Evolutionary conservation across 2,888 invertebrate species (phyloP).

Genomic region (Neuroscelio doddi): DNA sequence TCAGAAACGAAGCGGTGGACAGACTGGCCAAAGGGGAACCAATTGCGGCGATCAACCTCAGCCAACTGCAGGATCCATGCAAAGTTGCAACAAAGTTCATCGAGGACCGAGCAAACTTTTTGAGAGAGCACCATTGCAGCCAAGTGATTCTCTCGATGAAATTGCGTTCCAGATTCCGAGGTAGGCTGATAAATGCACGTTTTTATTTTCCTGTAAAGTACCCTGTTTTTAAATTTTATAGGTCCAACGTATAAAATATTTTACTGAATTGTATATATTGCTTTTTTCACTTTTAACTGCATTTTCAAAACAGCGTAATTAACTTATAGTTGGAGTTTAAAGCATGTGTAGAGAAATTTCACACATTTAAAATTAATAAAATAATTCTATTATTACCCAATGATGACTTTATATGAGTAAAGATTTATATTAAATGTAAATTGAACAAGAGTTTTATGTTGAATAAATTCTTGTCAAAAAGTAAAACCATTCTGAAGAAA

Average conservation of each 20-base stretch:
- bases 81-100: constrained; percentile 74
- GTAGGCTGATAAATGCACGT: constrained; percentile 73
- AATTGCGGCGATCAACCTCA: constrained; percentile 68
- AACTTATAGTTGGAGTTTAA: too few relatives aligned
- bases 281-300: too few relatives aligned
- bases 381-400: too few relatives aligned
- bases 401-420: too few relatives aligned
- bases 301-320: too few relatives aligned
- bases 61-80: constrained; percentile 70
- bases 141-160: constrained; percentile 92
- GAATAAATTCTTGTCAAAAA: too few relatives aligned
- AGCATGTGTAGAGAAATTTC: too few relatives aligned
- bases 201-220: background rate
- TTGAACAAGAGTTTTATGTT: too few relatives aligned
- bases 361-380: too few relatives aligned
- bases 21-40: constrained; percentile 65
- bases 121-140: constrained; percentile 87
- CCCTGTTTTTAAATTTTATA: constrained; percentile 17
- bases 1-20: constrained; percentile 67
- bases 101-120: constrained; percentile 85
- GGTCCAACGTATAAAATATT: constrained; percentile 1
- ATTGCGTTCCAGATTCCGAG: constrained; percentile 94
- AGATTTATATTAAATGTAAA: too few relatives aligned
- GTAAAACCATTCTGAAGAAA: too few relatives aligned
- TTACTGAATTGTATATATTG: background rate